Evolutionary conservation across 2,113 vertebrate genomes (phyloP), one percentile per base, ranked within the genome.

Genomic region (Ibidorhyncha struthersii): DNA sequence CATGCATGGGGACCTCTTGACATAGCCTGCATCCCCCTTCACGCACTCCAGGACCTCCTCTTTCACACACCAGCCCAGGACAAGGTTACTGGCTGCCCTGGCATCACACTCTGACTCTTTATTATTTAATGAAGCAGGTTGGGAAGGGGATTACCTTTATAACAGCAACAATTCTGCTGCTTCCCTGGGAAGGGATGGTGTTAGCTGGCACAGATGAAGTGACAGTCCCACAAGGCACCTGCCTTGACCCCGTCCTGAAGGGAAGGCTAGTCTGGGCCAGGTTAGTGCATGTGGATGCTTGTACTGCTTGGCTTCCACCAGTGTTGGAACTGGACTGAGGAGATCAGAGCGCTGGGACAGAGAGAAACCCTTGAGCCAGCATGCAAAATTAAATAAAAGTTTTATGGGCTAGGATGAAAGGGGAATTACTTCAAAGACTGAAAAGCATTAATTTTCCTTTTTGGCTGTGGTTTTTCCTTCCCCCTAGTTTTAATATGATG

Each of bases 401-500:
- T 96, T 95, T 90, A 93, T 47, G 47, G 92, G 49, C 55, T 74
- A 70, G 86, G 83, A 90, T 93, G 52, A 96, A 96, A 93, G 69
- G 40, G 62, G 69, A 87, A 77, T 74, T 69, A 79, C 76, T 95
- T 96, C 87, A 92, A 97, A 98, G 91, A 38, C 95, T 81, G 53
- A 29, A 90, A 65, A 45, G 61, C 95, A 96, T 91, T 96, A 62
- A 76, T 95, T 97, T 93, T 88, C 74, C 52, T 82, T 91, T 86
- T 70, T 86, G 59, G 59, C 67, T 87, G 49, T 77, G 66, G 11
- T 70, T 96, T 95, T 78, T 88, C 63, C 47, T 90, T 65, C 62
- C 71, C 45, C 34, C 74, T 77, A 84, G 88, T 92, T 97, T 96
- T 96, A 96, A 96, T 97, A 89, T 88, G 92, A 97, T 95, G 41